phyloP scores from a whole-genome alignment of 2,113 vertebrate genomes.

The Tetrao urogallus region DNA sequence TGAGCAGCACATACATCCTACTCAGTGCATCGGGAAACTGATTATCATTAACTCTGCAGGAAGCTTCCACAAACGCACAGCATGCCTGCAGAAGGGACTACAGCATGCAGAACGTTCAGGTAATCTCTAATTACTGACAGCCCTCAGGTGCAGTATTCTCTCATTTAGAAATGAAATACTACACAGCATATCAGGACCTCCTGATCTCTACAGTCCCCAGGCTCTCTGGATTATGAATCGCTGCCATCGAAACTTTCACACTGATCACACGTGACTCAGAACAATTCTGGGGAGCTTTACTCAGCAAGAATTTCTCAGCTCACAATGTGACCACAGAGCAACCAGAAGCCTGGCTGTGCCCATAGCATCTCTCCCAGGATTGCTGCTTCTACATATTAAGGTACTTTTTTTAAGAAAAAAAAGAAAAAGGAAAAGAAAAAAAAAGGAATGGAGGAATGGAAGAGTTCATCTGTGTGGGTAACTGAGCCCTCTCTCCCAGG shows the following conservation, averaged over 20 bases:
- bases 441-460: neutral
- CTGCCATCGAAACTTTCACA: neutral
- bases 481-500: neutral
- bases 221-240: neutral
- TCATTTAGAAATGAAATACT: neutral
- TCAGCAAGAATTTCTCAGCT: neutral
- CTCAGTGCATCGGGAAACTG: neutral
- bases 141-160: neutral
- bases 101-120: neutral
- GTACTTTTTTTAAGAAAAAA: neutral
- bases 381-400: neutral
- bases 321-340: neutral
- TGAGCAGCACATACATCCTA: neutral
- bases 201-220: neutral
- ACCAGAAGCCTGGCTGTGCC: neutral
- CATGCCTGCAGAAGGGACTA: neutral
- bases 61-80: neutral
- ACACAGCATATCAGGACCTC: neutral
- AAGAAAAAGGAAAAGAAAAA: too few species aligned
- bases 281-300: neutral
- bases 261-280: fast-evolving
- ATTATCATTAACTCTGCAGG: neutral
- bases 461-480: neutral
- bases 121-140: neutral
- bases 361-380: too few species aligned